Base-by-base conservation (phyloP, 2,888 invertebrate species). In the Drosophila anomalata region DNA sequence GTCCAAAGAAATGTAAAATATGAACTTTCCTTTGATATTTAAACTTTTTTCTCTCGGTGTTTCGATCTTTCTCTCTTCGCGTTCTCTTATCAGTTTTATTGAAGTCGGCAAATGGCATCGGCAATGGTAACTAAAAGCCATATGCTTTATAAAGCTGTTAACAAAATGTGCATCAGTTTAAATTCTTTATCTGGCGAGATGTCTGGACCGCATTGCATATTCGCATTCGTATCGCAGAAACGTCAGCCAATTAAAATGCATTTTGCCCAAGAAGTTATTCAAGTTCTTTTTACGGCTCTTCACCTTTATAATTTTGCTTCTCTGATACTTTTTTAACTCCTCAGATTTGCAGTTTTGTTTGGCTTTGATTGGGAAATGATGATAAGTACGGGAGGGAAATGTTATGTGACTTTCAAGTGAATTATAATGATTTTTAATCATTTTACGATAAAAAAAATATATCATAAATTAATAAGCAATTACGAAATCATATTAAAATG, bases 101-200 rank as follows among this genome's bases (percentile, higher is more conserved):
- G 70, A 71, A 70, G 71, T 70, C 51, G 70, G 62, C 69, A 67
- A 67, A 67, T 67, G 66, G 66, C 68, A 67, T 53, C 65, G 67
- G 68, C 67, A 67, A 69, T 69, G 69, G 53, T 67, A 70, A 70
- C 77, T 79, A 82, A 87, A 84, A 82, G 86, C 79, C 78, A 76
- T 78, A 74, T 80, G 76, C 80, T 88, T 83, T 87, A 89, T 89
- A 88, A 87, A 89, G 90, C 90, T 90, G 89, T 89, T 89, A 89
- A 89, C 89, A 87, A 87, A 89, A 87, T 89, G 85, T 85, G 87
- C 89, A 89, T 89, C 90, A 89, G 89, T 89, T 90, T 87, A 90
- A 89, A 88, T 85, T 89, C 86, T 82, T 89, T 89, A 89, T 89
- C 89, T 69, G 78, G 61, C 52, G 33, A 73, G 77, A 77, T 83